Evolutionary conservation across 2,113 vertebrate genomes (phyloP).

Genomic region (Hemibagrus wyckioides): DNA sequence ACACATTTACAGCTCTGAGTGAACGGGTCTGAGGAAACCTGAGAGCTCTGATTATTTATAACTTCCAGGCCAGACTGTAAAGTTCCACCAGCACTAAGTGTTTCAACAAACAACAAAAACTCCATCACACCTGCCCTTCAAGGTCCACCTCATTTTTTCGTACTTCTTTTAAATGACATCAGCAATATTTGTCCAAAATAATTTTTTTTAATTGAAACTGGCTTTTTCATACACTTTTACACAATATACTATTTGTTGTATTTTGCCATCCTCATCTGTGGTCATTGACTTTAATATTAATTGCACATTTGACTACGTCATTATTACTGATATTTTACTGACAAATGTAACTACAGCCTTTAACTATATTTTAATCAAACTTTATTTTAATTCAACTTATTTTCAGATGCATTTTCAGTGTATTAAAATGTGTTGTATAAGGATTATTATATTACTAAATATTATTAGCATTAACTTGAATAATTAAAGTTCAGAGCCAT

Average conservation of each 20-base stretch:
- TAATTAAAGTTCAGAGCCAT: neutral
- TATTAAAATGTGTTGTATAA: neutral
- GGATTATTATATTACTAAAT: too few relatives aligned
- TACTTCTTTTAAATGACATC: neutral
- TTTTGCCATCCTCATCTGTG: neutral
- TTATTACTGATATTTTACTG: too few relatives aligned
- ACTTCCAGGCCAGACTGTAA: neutral
- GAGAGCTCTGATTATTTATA: slow-evolving; percentile 17
- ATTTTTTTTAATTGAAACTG: too few relatives aligned
- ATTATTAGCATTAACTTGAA: neutral
- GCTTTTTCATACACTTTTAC: neutral
- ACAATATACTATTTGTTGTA: neutral
- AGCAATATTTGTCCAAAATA: neutral
- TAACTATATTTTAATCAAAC: too few relatives aligned
- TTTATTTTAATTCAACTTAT: too few relatives aligned
- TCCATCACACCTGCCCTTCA: neutral
- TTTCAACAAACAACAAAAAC: neutral
- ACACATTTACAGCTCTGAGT: neutral
- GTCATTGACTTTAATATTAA: neutral
- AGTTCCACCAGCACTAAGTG: neutral
- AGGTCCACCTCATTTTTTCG: neutral
- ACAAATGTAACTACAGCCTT: too few relatives aligned
- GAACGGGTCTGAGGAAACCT: neutral
- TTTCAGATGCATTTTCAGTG: too few relatives aligned
- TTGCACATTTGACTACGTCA: neutral